Evolutionary conservation across 2,797 vertebrate species (phyloP), one percentile per base, ranked within the genome.

Genomic region (Etheostoma perlongum): DNA sequence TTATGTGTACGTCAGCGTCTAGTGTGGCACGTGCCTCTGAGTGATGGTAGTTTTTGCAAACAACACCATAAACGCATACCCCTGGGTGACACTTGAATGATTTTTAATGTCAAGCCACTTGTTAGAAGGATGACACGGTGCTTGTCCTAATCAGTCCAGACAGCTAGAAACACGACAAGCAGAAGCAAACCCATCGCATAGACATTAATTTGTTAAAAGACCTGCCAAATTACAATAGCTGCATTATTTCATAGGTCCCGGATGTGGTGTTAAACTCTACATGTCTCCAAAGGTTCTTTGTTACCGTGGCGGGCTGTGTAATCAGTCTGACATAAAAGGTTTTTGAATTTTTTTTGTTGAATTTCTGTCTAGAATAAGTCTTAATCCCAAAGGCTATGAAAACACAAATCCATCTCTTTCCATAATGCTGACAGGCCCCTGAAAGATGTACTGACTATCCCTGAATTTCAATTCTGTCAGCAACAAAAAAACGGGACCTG

Each of bases 241-340:
- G 71, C 79, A 85, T 92, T 90, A 91, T 92, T 88, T 90, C 71
- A 77, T 72, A 78, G 72, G 84, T 89, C 87, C 89, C 85, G 14
- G 76, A 84, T 80, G 87, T 80, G 79, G 79, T 84, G 82, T 92
- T 90, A 81, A 92, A 91, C 83, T 89, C 81, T n/a, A 14, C 76
- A 76, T 78, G 84, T 85, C 88, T 87, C 84, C 71, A 48, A 76
- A 82, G 84, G 78, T 81, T 82, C 83, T 91, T 92, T 93, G 90
- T 94, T 75, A 74, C 58, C 54, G 77, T 83, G 89, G 73, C 77
- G 40, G 76, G 70, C 86, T 88, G 88, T 88, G 85, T 91, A 91
- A 93, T 93, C 91, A 86, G 71, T 72, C 83, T 91, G 85, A 85
- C 92, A 81, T 85, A 77, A 82, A 82, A 78, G 76, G 54, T 77